These are phyloP conservation scores for Anoplius nigerrimus DNA, from an alignment of 2,888 invertebrate species.

Conservation along the genomic window DNA sequence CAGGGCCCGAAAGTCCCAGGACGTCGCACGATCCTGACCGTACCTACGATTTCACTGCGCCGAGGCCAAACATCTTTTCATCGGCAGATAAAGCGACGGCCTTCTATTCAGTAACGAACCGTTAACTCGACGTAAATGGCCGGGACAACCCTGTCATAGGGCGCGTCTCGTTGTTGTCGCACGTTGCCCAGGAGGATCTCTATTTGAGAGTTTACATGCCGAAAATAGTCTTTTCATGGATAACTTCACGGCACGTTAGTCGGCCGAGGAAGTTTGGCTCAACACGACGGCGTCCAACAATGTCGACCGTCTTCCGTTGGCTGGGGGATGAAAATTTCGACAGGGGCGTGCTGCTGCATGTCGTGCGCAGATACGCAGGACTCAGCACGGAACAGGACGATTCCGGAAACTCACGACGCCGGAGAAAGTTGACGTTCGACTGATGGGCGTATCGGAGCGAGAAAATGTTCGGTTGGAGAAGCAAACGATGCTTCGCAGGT, in stretches of 20 bases:
- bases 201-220: constrained; percentile 57
- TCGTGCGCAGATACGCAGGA: background rate
- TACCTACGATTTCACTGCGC: constrained; percentile 55
- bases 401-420: too few relatives aligned
- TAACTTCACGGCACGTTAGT: constrained; percentile 58
- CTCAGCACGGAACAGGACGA: background rate
- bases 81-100: constrained; percentile 58
- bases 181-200: constrained; percentile 50
- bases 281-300: background rate
- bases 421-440: too few relatives aligned
- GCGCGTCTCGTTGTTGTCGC: constrained; percentile 46
- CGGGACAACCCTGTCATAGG: constrained; percentile 50
- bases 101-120: constrained; percentile 68
- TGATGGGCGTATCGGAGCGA: too few relatives aligned
- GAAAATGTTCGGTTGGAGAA: too few relatives aligned
- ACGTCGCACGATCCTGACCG: constrained; percentile 36
- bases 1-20: background rate
- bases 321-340: constrained; percentile 7
- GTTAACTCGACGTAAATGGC: constrained; percentile 71
- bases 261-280: background rate
- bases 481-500: too few relatives aligned
- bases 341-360: constrained; percentile 2
- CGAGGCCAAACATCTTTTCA: constrained; percentile 71
- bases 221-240: constrained; percentile 65
- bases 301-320: background rate